Percentiles rank a stretch among this genome's conserved stretches.
Evolutionary conservation across 2,797 vertebrate species (phyloP).

Genomic region (Phalloptychus januarius): DNA sequence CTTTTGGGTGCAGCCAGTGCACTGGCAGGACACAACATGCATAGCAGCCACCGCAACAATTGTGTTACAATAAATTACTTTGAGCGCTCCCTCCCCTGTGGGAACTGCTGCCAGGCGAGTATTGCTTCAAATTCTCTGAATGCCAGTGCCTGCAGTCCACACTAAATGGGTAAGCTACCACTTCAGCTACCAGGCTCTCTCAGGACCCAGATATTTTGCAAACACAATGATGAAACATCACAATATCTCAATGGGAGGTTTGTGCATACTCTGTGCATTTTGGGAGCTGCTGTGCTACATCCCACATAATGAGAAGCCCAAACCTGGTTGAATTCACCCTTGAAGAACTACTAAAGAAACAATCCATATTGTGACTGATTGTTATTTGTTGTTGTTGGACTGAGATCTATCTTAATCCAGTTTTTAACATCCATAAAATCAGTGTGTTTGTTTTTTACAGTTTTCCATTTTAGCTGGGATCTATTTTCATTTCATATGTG

Average conservation of each 20-base stretch:
- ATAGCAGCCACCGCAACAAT: background rate
- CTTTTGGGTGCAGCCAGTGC: background rate
- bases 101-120: background rate
- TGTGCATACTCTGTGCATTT: background rate
- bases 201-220: background rate
- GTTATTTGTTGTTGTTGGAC: background rate
- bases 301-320: background rate
- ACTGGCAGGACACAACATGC: background rate
- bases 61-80: background rate
- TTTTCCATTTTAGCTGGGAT: background rate
- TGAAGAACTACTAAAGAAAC: background rate
- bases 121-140: background rate
- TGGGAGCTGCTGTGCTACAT: background rate
- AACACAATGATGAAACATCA: background rate
- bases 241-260: background rate
- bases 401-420: background rate
- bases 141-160: background rate
- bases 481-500: conserved; percentile 19
- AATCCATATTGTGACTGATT: background rate
- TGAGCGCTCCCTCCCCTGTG: background rate
- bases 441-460: background rate
- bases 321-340: background rate
- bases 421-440: background rate
- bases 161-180: background rate
- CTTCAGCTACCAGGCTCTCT: background rate